Base-by-base conservation (phyloP, 2,888 invertebrate genomes). In the Apotomis betuletana region DNA sequence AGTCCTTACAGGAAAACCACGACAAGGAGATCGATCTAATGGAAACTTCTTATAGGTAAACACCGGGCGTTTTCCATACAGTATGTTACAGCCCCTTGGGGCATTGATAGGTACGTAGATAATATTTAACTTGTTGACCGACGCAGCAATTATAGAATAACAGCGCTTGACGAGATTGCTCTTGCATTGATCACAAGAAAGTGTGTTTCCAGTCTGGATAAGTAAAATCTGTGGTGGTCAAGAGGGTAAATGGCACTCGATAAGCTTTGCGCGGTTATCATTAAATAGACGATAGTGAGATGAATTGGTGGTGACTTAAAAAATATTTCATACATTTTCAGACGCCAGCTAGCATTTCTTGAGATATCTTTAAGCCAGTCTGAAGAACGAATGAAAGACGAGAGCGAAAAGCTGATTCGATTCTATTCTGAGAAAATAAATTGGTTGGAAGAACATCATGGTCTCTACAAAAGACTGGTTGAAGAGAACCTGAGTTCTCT, bases 11-110 rank as follows among this genome's bases (percentile, higher is more conserved):
- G 79, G 94, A 94, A 76, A 92, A 95, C 76, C 95, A 95, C 71
- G 91, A 94, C 57, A 95, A 95, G 76, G 95, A 95, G 83, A 90
- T 94, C 54, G 95, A 95, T 82, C 82, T 95, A 52, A 90, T 95
- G 90, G 95, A 95, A 81, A 94, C 94, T 72, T 95, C 95, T 0
- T 95, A 95, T 76, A 95, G 95, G 95, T 95, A 38, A 85, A n/a
- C 15, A 51, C 10, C 12, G 15, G 13, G 4, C 13, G n/a, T 15
- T 15, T 15, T 15, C 15, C 15, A 15, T 15, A 15, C 15, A 15
- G 15, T 15, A 15, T 15, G 15, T 15, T 15, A 15, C 15, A 15
- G 15, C 15, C 15, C 15, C 15, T 15, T 15, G 15, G 15, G 1
- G 15, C 15, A 15, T 15, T 15, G 15, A 15, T 15, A 15, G 15